Conservation (phyloP, 1,140 invertebrate species). For the Drosophila ananassae region DNA sequence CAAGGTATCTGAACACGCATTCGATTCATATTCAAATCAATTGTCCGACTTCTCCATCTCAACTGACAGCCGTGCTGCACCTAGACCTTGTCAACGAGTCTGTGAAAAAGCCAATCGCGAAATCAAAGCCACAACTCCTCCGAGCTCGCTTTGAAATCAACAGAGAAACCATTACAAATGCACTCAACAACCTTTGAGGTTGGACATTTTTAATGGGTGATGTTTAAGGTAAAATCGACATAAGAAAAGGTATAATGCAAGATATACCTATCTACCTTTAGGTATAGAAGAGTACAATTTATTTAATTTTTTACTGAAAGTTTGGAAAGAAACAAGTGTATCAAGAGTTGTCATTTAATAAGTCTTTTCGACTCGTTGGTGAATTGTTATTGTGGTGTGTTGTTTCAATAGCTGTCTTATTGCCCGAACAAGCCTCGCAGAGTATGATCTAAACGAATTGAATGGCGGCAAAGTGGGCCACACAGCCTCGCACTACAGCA, state of each 20-base stretch:
- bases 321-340: neutral
- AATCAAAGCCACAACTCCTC: slow-evolving; percentile 32
- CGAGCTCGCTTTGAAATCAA: slow-evolving; percentile 54
- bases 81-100: slow-evolving; percentile 77
- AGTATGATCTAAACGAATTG: slow-evolving; percentile 66
- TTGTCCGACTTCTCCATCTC: slow-evolving; percentile 67
- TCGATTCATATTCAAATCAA: slow-evolving; percentile 68
- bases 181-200: slow-evolving; percentile 53
- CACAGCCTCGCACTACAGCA: slow-evolving; percentile 18
- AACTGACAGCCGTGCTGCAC: slow-evolving; percentile 59
- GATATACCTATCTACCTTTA: neutral
- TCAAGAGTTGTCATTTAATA: neutral
- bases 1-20: slow-evolving; percentile 39
- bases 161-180: slow-evolving; percentile 24
- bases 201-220: neutral
- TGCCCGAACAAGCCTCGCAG: slow-evolving; percentile 34
- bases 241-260: neutral
- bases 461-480: slow-evolving; percentile 75
- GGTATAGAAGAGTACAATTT: too few relatives aligned
- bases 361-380: slow-evolving; percentile 35
- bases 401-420: slow-evolving; percentile 33
- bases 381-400: slow-evolving; percentile 12
- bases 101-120: slow-evolving; percentile 14
- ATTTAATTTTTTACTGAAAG: neutral
- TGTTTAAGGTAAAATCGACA: neutral